A percentile compares a stretch with the other conserved stretches of the same genome.
Evolutionary conservation across 2,113 vertebrate genomes (phyloP).

Genomic region (Corythornis vintsioides): DNA sequence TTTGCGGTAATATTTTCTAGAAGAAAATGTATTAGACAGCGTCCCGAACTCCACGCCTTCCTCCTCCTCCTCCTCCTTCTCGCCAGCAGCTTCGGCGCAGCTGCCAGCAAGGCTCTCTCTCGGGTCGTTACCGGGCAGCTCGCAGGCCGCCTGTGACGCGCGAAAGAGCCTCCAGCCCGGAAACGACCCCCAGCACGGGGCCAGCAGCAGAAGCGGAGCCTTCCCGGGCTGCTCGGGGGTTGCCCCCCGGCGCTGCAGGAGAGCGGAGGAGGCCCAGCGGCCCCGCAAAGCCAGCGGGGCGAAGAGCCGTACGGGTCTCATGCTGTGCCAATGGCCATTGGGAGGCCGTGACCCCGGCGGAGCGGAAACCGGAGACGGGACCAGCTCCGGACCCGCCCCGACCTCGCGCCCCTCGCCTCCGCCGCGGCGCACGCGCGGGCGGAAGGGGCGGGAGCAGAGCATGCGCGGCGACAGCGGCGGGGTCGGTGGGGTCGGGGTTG

Average conservation of each 20-base stretch:
- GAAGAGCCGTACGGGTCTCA: background rate
- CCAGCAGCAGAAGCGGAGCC: background rate
- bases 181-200: accelerated
- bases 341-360: background rate
- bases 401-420: background rate
- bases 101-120: background rate
- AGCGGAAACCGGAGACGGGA: background rate
- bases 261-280: background rate
- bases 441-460: background rate
- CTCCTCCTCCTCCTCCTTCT: background rate
- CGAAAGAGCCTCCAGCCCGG: background rate
- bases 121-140: background rate
- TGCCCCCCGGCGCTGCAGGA: background rate
- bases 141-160: background rate
- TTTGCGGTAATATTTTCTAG: conserved; percentile 82
- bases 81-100: background rate
- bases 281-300: background rate
- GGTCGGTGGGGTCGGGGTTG: background rate
- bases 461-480: accelerated
- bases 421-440: background rate
- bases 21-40: conserved; percentile 65
- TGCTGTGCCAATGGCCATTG: accelerated
- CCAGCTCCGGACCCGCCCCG: too few species aligned
- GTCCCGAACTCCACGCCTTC: conserved; percentile 75
- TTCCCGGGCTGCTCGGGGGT: background rate